Evolutionary conservation across 2,888 invertebrate species (phyloP).

Genomic region (Sarcophaga variegata): DNA sequence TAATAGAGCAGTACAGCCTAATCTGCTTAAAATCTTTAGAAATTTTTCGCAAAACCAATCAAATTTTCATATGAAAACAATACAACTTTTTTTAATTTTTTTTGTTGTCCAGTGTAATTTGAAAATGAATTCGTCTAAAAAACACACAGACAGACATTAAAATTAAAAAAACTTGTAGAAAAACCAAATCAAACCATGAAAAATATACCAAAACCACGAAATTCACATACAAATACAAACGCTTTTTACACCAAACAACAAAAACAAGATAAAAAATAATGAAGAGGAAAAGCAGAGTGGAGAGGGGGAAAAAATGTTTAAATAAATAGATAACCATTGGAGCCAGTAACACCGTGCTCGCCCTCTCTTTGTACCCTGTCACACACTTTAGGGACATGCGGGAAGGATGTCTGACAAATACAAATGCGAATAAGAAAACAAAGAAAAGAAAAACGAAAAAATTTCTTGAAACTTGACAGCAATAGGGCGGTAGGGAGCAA

Average conservation of each 20-base stretch:
- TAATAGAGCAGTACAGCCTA: no score
- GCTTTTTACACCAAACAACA: neutral
- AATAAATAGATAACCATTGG: neutral
- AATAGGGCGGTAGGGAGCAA: constrained; percentile 77
- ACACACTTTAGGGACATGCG: constrained; percentile 9
- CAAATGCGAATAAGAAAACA: constrained; percentile 55
- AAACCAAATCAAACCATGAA: constrained; percentile 13
- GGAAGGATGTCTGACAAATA: constrained; percentile 56
- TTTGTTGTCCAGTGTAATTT: no score
- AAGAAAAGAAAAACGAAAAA: constrained; percentile 49
- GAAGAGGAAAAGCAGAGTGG: no score
- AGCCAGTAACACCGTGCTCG: constrained; percentile 11
- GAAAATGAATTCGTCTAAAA: neutral
- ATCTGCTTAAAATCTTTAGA: no score
- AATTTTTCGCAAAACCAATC: no score
- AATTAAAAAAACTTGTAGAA: neutral
- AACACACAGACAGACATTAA: neutral
- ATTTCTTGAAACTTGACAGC: constrained; percentile 63
- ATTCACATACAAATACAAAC: neutral
- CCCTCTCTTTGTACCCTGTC: constrained; percentile 14
- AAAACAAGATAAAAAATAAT: neutral
- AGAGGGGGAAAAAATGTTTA: no score
- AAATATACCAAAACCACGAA: constrained; percentile 29
- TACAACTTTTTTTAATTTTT: no score
- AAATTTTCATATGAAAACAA: no score